Percentiles rank a stretch among this genome's conserved stretches.
phyloP scores from a whole-genome alignment of 2,888 invertebrate genomes.

The Euclidia mi region DNA sequence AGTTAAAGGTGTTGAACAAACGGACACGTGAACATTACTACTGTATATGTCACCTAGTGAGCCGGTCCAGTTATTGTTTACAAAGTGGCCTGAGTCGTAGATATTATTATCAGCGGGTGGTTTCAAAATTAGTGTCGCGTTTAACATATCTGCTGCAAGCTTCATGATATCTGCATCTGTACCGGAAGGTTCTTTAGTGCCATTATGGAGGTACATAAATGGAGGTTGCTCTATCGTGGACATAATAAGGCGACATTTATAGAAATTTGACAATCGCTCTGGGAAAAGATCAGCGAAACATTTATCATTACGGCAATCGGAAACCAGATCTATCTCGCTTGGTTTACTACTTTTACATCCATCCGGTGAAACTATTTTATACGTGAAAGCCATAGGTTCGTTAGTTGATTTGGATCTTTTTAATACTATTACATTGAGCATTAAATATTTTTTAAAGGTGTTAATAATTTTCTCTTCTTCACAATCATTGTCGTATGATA shows the following conservation, averaged over 20 bases:
- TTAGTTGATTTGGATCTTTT: constrained; percentile 44
- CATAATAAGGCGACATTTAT: constrained; percentile 64
- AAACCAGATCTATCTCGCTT: constrained; percentile 48
- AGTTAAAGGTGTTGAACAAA: constrained; percentile 68
- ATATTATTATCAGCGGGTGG: constrained; percentile 59
- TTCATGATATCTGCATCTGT: constrained; percentile 71
- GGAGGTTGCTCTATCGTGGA: constrained; percentile 75
- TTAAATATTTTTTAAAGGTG: constrained; percentile 51
- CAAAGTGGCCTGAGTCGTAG: constrained; percentile 60
- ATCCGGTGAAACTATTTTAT: constrained; percentile 55
- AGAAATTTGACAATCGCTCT: constrained; percentile 64
- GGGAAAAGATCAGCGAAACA: constrained; percentile 64
- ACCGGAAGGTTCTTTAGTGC: constrained; percentile 59
- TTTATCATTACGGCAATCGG: constrained; percentile 50
- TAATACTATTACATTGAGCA: constrained; percentile 67
- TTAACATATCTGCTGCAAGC: constrained; percentile 63
- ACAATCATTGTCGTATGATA: constrained; percentile 57
- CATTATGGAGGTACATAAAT: constrained; percentile 69
- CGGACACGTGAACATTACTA: constrained; percentile 61
- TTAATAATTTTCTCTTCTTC: constrained; percentile 63
- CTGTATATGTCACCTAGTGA: constrained; percentile 73
- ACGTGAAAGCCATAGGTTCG: constrained; percentile 57
- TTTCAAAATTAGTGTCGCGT: constrained; percentile 67
- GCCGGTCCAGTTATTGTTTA: constrained; percentile 74
- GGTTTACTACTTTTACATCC: constrained; percentile 66